Percentiles rank a stretch among this genome's conserved stretches.
Conservation (phyloP, 2,888 invertebrate genomes). For the Mythimna pallens region DNA sequence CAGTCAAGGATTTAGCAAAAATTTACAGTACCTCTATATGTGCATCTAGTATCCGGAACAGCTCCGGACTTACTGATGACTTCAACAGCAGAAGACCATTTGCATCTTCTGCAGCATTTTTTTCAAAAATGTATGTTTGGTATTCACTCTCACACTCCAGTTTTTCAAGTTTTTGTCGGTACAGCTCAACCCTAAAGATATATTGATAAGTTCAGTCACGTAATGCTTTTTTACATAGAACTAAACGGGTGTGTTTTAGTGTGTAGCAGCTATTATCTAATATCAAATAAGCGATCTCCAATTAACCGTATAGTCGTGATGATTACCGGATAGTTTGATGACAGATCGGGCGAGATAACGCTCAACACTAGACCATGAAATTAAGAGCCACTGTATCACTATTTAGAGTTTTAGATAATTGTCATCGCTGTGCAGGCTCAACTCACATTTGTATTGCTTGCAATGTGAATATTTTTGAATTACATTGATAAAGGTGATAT, state of each 20-base stretch:
- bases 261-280: conserved; percentile 52
- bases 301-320: conserved; percentile 31
- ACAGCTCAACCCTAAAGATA: conserved; percentile 73
- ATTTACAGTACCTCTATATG: conserved; percentile 69
- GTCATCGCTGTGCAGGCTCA: conserved; percentile 61
- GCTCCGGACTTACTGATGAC: conserved; percentile 43
- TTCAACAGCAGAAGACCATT: conserved; percentile 46
- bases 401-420: conserved; percentile 33
- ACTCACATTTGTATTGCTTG: conserved; percentile 35
- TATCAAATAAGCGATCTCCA: conserved; percentile 46
- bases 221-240: conserved; percentile 6
- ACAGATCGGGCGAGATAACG: conserved; percentile 24
- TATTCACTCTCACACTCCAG: conserved; percentile 71
- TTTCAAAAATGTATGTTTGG: conserved; percentile 64
- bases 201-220: conserved; percentile 4
- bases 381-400: conserved; percentile 46
- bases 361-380: conserved; percentile 26
- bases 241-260: conserved; percentile 32
- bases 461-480: conserved; percentile 30
- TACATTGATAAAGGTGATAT: conserved; percentile 12
- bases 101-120: conserved; percentile 69
- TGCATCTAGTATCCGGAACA: conserved; percentile 70
- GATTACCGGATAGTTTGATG: conserved; percentile 32
- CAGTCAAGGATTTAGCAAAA: neutral
- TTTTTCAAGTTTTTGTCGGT: conserved; percentile 67